A percentile compares a stretch with the other conserved stretches of the same genome.
These are phyloP conservation scores for Urocitellus parryii DNA, from an alignment of 2,113 vertebrate genomes.

Conservation along the genomic window DNA sequence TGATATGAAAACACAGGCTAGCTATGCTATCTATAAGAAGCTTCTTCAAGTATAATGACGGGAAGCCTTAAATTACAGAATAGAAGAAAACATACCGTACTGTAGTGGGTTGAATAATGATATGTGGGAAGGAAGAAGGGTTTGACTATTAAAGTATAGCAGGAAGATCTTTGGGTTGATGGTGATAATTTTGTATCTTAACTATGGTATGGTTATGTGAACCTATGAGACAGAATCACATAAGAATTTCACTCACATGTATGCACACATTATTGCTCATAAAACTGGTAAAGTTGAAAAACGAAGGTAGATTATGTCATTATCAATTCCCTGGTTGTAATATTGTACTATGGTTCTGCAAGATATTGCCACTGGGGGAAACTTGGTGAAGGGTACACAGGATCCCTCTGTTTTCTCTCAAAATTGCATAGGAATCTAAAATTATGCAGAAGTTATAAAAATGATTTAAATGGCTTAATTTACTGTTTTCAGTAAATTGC, in stretches of 20 bases:
- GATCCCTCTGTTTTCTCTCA: not conserved
- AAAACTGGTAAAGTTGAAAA: not conserved
- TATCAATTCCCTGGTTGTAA: not conserved
- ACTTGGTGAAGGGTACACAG: not conserved
- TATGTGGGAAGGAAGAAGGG: not conserved
- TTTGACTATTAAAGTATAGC: not conserved
- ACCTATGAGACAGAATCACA: not conserved
- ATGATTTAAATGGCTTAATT: not conserved
- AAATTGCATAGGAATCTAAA: not conserved
- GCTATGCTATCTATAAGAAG: not conserved
- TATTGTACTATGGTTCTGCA: not conserved
- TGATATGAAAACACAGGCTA: not conserved
- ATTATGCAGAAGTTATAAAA: not conserved
- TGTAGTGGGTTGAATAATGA: not conserved
- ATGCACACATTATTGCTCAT: not conserved
- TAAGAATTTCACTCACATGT: not conserved
- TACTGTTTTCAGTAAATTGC: conserved; percentile 10
- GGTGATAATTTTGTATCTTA: not conserved
- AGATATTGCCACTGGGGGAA: not conserved
- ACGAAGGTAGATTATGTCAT: not conserved
- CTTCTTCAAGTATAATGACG: not conserved
- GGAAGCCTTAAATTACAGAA: not conserved
- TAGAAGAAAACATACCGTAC: not conserved
- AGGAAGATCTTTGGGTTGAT: not conserved
- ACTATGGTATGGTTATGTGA: not conserved